phyloP scores from a whole-genome alignment of 2,797 vertebrate genomes.

The Fratercula arctica region DNA sequence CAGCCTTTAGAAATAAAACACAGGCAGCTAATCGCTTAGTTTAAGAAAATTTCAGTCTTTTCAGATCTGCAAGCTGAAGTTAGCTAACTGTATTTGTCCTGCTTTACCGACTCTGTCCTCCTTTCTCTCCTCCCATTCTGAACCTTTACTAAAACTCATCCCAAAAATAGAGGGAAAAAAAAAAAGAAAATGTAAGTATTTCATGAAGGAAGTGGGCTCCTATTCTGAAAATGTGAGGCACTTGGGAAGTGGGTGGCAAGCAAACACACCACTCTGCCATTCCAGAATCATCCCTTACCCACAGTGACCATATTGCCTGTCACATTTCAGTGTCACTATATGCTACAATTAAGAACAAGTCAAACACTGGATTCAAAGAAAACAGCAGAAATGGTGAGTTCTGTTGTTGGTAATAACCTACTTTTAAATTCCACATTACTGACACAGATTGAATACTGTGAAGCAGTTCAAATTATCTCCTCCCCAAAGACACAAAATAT shows the following conservation, averaged over 20 bases:
- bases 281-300: neutral
- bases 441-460: neutral
- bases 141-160: neutral
- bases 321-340: neutral
- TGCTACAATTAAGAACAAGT: neutral
- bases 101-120: neutral
- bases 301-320: neutral
- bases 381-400: neutral
- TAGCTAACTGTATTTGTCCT: constrained; percentile 6
- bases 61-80: constrained; percentile 10
- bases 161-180: neutral
- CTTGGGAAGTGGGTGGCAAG: neutral
- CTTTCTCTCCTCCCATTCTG: neutral
- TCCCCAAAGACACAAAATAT: constrained; percentile 11
- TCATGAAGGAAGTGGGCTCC: neutral
- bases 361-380: neutral
- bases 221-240: neutral
- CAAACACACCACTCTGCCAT: neutral
- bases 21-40: neutral
- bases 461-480: neutral
- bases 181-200: neutral
- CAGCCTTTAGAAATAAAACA: constrained; percentile 40
- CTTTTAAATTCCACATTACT: neutral
- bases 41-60: neutral
- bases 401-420: neutral